Percentiles rank a stretch among this genome's conserved stretches.
Evolutionary conservation across 2,888 invertebrate species (phyloP).

Genomic region (Ferrisia virgata): DNA sequence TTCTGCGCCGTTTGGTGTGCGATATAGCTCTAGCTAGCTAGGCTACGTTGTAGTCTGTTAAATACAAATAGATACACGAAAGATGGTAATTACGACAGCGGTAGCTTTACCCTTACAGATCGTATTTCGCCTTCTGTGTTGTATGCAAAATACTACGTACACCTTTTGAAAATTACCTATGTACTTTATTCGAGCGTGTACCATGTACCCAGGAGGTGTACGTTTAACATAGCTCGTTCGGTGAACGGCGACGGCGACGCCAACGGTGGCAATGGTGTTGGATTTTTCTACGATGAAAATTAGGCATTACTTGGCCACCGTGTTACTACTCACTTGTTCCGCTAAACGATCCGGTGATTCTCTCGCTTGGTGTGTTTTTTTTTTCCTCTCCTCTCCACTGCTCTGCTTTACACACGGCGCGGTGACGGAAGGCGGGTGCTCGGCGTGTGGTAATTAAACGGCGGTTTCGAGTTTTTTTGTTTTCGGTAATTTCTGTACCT

Average conservation of each 20-base stretch:
- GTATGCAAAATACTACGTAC: not conserved
- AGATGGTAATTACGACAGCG: conserved; percentile 6
- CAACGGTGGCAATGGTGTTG: not conserved
- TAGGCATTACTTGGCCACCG: not conserved
- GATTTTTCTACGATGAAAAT: not conserved
- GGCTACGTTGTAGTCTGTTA: conserved; percentile 13
- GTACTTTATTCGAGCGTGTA: not conserved
- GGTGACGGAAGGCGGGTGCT: too few species aligned
- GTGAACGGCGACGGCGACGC: not conserved
- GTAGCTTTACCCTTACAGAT: too few species aligned
- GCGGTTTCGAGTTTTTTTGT: not conserved
- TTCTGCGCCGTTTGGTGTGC: conserved; percentile 2
- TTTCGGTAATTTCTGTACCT: too few species aligned
- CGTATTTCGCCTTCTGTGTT: not conserved
- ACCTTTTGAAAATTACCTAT: conserved; percentile 6
- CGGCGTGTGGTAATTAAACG: not conserved
- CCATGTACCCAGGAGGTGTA: too few species aligned
- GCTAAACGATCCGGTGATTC: conserved; percentile 17
- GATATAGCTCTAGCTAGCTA: too few species aligned
- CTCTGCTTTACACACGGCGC: too few species aligned
- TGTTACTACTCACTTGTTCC: conserved; percentile 18
- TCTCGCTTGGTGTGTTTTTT: not conserved
- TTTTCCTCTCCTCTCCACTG: too few species aligned
- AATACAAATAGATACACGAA: conserved; percentile 12
- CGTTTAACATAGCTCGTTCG: not conserved